These are phyloP conservation scores for Nicator chloris DNA, from an alignment of 2,113 vertebrate species.

Conservation along the genomic window DNA sequence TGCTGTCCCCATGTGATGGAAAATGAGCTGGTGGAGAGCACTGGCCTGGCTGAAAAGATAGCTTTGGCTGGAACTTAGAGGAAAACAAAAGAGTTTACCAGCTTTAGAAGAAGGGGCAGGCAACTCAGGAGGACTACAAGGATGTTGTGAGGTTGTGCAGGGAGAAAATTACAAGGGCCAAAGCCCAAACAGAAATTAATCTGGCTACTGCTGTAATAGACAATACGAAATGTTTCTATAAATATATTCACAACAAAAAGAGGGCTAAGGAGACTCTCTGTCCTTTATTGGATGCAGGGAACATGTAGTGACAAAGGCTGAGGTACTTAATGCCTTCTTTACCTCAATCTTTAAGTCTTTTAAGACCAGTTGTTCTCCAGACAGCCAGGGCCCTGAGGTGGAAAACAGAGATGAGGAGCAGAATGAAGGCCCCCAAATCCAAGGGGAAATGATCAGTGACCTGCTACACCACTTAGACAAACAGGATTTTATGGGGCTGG, in stretches of 20 bases:
- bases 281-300: neutral
- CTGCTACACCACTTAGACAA: neutral
- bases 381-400: neutral
- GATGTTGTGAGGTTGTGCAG: neutral
- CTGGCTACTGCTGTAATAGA: neutral
- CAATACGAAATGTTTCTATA: neutral
- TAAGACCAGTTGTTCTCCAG: neutral
- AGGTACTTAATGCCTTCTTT: neutral
- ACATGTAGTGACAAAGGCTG: neutral
- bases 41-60: neutral
- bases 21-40: neutral
- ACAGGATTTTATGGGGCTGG: neutral
- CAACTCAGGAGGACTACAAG: neutral
- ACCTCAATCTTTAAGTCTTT: neutral
- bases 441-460: neutral
- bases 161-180: neutral
- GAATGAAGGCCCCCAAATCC: neutral
- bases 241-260: neutral
- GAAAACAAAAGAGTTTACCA: neutral
- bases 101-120: neutral
- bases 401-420: neutral
- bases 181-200: neutral
- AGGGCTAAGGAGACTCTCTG: neutral
- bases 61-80: neutral
- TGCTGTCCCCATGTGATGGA: neutral